A percentile compares a stretch with the other conserved stretches of the same genome.
These are phyloP conservation scores for Bembecia ichneumoniformis DNA, from an alignment of 2,888 invertebrate genomes.

Conservation along the genomic window DNA sequence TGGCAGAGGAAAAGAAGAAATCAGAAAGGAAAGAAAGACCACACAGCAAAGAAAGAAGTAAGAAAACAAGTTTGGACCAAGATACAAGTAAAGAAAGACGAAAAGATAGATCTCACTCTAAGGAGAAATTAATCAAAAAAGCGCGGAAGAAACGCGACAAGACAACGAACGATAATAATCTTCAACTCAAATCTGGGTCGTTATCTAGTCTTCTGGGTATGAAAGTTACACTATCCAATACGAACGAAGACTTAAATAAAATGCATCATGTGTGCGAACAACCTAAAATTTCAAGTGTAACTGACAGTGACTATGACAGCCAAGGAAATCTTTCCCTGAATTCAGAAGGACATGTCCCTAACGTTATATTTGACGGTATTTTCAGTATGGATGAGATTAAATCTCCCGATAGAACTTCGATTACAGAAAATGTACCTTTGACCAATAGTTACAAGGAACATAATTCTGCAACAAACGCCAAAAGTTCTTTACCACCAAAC, in stretches of 20 bases:
- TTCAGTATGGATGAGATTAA: slow-evolving; percentile 49
- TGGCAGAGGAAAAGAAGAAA: slow-evolving; percentile 27
- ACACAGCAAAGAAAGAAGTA: slow-evolving; percentile 39
- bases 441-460: background rate
- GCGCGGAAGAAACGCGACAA: slow-evolving; percentile 18
- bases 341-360: slow-evolving; percentile 28
- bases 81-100: slow-evolving; percentile 8
- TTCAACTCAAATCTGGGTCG: slow-evolving; percentile 16
- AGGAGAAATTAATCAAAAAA: slow-evolving; percentile 19
- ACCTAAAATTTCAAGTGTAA: slow-evolving; percentile 11
- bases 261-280: slow-evolving; percentile 4
- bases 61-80: background rate
- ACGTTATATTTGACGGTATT: slow-evolving; percentile 40
- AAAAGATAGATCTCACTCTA: slow-evolving; percentile 18
- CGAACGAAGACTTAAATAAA: slow-evolving; percentile 1
- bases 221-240: slow-evolving; percentile 27
- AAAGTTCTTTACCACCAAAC: no score
- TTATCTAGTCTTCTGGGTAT: slow-evolving; percentile 42
- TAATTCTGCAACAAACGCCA: background rate
- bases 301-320: slow-evolving; percentile 39
- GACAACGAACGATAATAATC: slow-evolving; percentile 8
- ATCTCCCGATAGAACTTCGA: slow-evolving; percentile 24
- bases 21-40: slow-evolving; percentile 43
- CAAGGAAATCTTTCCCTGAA: slow-evolving; percentile 38
- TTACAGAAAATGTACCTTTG: background rate